Conservation (phyloP, 2,888 invertebrate species). For the Diarsia mendica region DNA sequence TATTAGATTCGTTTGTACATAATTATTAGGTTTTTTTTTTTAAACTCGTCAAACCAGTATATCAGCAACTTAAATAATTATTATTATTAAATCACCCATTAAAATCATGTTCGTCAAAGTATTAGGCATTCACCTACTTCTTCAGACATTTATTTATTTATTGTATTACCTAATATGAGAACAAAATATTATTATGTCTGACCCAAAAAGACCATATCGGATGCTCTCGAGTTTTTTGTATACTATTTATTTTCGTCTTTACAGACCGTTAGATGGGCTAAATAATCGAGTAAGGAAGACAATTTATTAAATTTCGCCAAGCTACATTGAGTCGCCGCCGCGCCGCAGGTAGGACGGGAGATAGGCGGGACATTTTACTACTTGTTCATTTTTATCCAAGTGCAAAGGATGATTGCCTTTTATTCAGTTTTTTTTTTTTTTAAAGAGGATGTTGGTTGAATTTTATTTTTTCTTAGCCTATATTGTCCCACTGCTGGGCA, state of each 20-base stretch:
- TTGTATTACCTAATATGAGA: background rate
- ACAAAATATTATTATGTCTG: background rate
- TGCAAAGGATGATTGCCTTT: background rate
- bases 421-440: background rate
- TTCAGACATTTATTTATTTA: background rate
- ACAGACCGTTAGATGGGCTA: conserved; percentile 63
- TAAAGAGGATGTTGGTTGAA: no score
- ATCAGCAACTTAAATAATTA: background rate
- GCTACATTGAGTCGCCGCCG: conserved; percentile 52
- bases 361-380: conserved; percentile 28
- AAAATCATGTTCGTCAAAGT: background rate
- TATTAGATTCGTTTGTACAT: background rate
- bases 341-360: conserved; percentile 20
- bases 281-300: conserved; percentile 63
- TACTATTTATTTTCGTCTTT: conserved; percentile 56
- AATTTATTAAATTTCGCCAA: conserved; percentile 65
- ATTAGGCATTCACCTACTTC: background rate
- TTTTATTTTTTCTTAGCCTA: no score
- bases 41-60: background rate
- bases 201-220: background rate
- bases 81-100: background rate
- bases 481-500: no score
- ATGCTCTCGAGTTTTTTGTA: conserved; percentile 1
- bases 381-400: background rate
- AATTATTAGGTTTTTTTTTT: no score